Evolutionary conservation across 2,113 vertebrate species (phyloP), one percentile per base, ranked within the genome.

Genomic region (Erpornis zantholeuca): DNA sequence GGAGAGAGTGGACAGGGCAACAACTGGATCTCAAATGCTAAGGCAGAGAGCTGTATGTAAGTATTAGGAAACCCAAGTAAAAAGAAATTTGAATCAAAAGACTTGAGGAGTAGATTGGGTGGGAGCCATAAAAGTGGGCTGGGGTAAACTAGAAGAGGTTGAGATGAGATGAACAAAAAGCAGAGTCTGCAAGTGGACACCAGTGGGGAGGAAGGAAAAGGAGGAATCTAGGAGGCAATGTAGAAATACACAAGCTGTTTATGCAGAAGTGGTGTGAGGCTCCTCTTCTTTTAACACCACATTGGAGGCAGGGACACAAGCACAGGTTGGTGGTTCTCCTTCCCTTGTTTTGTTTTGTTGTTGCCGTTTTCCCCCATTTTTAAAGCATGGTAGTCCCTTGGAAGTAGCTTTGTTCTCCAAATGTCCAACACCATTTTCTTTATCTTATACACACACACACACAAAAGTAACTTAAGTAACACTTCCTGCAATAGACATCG

Each of bases 161-260:
- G 38, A 59, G 47, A 19, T 0, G 1, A 64, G 42, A 31, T 0
- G 0, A 83, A 25, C 0, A 2, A 76, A 31, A 65, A 77, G 68
- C 54, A 70, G 61, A 45, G 16, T 59, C 44, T 71, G 52, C 54
- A 68, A 68, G 31, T 45, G 44, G 24, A 63, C 10, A 60, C 10
- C 17, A 35, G 13, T 6, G 10, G 36, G 23, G 33, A 84, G 24
- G 33, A 61, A 82, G 8, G 23, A 29, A 47, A 50, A 49, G 29
- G 15, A 31, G 31, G 18, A 63, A 35, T 50, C 20, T 36, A 42
- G 29, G 11, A 70, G n/a, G 17, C 38, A 89, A 40, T 2, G 7
- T 2, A 7, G 57, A 87, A 85, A 60, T 49, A 47, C 5, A 1
- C 44, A 12, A 59, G 10, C 35, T 64, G n/a, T 36, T 78, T 14